A percentile compares a stretch with the other conserved stretches of the same genome.
phyloP scores from a whole-genome alignment of 2,888 invertebrate species.

The Macropis europaea region DNA sequence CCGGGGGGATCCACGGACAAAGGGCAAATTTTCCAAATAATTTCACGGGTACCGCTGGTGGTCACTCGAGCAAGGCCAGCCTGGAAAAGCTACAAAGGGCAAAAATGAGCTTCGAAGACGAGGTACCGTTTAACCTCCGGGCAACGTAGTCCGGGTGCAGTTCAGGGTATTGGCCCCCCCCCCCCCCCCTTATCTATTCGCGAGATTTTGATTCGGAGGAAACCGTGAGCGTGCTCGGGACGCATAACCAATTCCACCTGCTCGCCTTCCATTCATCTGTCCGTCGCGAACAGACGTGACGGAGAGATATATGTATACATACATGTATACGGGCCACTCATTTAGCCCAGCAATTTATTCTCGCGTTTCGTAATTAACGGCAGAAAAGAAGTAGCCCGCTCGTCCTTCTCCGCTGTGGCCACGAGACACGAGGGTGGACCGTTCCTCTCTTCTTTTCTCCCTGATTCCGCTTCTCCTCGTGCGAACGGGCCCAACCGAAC shows the following conservation, averaged over 20 bases:
- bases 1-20: constrained; percentile 46
- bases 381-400: constrained; percentile 70
- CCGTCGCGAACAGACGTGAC: constrained; percentile 50
- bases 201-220: not conserved
- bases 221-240: constrained; percentile 40
- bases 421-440: constrained; percentile 49
- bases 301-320: constrained; percentile 39
- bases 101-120: not conserved
- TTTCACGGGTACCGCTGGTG: constrained; percentile 64
- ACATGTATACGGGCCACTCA: constrained; percentile 63
- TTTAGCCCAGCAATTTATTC: constrained; percentile 76
- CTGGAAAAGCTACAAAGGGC: not conserved
- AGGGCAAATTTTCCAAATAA: constrained; percentile 73
- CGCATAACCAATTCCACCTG: constrained; percentile 59
- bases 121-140: not conserved
- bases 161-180: too few relatives aligned
- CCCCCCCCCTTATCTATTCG: constrained; percentile 9
- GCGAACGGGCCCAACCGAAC: too few relatives aligned
- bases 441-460: not conserved
- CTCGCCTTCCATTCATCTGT: constrained; percentile 58
- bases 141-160: constrained; percentile 1
- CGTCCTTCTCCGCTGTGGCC: constrained; percentile 55
- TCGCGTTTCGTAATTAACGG: constrained; percentile 78
- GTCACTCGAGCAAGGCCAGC: constrained; percentile 19
- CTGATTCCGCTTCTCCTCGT: constrained; percentile 48